Percentiles rank a stretch among this genome's conserved stretches.
Evolutionary conservation across 2,113 vertebrate species (phyloP).

Genomic region (Alosa alosa): DNA sequence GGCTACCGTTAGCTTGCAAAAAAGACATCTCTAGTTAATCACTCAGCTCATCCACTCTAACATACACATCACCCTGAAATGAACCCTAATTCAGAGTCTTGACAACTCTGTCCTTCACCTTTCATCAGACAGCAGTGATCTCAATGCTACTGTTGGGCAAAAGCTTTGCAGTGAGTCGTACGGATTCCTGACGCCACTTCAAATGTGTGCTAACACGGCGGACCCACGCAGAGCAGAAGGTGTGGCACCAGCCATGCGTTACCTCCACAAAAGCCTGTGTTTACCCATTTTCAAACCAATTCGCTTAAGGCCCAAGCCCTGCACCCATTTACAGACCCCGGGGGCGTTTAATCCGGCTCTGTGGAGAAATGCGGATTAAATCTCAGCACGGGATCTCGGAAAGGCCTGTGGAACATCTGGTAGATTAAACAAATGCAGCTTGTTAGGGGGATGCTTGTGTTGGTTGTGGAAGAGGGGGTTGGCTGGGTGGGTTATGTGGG

Average conservation of each 20-base stretch:
- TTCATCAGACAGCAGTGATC: not conserved
- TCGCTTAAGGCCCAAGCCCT: not conserved
- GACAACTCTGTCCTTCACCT: not conserved
- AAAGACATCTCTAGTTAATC: not conserved
- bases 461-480: not conserved
- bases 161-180: not conserved
- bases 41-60: not conserved
- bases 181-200: not conserved
- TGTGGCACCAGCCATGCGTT: not conserved
- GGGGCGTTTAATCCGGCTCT: conserved; percentile 36
- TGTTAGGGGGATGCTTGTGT: conserved; percentile 30
- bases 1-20: not conserved
- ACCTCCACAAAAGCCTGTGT: conserved; percentile 1
- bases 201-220: not conserved
- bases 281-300: conserved; percentile 28
- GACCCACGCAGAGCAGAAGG: not conserved
- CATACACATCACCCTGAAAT: not conserved
- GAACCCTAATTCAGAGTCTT: not conserved
- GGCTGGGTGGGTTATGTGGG: not conserved
- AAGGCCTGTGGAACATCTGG: conserved; percentile 46
- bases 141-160: not conserved
- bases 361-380: conserved; percentile 44
- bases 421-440: conserved; percentile 41
- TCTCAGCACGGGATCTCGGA: conserved; percentile 30
- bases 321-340: conserved; percentile 13